Conservation (phyloP, 2,797 vertebrate genomes). For the Microctenopoma steveboyesi region DNA sequence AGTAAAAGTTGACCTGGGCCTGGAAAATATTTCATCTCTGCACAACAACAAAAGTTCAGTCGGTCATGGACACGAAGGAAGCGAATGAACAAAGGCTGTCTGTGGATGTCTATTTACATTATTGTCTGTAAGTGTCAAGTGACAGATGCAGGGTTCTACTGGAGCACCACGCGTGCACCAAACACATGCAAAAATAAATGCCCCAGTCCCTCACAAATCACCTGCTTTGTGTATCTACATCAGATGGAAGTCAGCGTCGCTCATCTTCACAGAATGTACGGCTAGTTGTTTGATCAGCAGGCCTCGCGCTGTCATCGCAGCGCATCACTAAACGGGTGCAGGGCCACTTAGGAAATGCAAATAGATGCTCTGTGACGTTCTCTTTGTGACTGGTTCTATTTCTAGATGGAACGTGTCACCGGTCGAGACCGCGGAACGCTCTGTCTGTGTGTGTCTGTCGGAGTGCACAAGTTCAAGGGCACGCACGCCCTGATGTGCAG, state of each 20-base stretch:
- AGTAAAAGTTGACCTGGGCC: too few species aligned
- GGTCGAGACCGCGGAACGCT: constrained; percentile 38
- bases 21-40: too few species aligned
- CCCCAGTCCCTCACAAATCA: constrained; percentile 18
- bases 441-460: constrained; percentile 10
- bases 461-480: constrained; percentile 75
- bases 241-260: constrained; percentile 18
- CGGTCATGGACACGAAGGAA: too few species aligned
- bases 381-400: constrained; percentile 15
- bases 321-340: constrained; percentile 48
- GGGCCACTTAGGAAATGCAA: constrained; percentile 63
- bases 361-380: constrained; percentile 43
- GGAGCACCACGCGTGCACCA: too few species aligned
- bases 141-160: too few species aligned
- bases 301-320: constrained; percentile 50
- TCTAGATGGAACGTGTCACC: constrained; percentile 61
- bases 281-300: constrained; percentile 35
- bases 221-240: constrained; percentile 32
- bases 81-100: too few species aligned
- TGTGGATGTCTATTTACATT: too few species aligned
- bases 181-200: constrained; percentile 9
- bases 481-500: constrained; percentile 50
- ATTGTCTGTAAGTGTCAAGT: too few species aligned
- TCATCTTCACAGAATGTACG: constrained; percentile 9
- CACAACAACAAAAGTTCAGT: too few species aligned